Evolutionary conservation across 1,140 invertebrate genomes (phyloP).

Genomic region (Harpegnathos saltator): DNA sequence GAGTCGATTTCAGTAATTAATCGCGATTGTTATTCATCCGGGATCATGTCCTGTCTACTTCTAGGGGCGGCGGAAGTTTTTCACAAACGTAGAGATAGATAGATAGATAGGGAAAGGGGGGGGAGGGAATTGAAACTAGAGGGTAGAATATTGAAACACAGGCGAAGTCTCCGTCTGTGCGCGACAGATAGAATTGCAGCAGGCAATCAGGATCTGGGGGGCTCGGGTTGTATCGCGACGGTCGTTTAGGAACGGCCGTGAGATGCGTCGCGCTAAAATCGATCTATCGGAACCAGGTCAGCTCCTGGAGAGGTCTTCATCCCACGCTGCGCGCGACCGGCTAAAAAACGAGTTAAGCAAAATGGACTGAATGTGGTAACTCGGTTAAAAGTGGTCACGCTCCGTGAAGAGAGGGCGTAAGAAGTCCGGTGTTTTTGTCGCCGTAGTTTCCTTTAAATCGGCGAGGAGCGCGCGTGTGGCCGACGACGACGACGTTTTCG

Average conservation of each 20-base stretch:
- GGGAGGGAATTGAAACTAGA: no score
- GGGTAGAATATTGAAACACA: no score
- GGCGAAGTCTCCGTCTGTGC: not conserved
- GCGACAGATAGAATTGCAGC: not conserved
- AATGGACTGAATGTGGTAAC: slow-evolving; percentile 14
- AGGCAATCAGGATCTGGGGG: not conserved
- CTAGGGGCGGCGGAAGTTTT: no score
- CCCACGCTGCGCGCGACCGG: slow-evolving; percentile 27
- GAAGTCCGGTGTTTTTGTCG: not conserved
- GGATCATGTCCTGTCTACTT: no score
- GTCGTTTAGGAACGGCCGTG: not conserved
- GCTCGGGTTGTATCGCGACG: not conserved
- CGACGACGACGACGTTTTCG: no score
- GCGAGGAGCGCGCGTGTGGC: no score
- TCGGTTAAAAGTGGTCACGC: not conserved
- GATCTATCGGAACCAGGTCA: slow-evolving; percentile 57
- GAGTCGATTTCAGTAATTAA: no score
- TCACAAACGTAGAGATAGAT: no score
- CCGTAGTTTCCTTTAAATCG: no score
- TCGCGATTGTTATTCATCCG: no score
- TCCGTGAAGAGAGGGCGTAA: not conserved
- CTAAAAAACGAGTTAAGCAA: slow-evolving; percentile 58
- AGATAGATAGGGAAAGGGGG: no score
- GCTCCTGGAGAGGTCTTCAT: slow-evolving; percentile 33
- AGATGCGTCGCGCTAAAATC: slow-evolving; percentile 45